phyloP scores from a whole-genome alignment of 2,888 invertebrate genomes.

The Zaprionus obscuricornis region DNA sequence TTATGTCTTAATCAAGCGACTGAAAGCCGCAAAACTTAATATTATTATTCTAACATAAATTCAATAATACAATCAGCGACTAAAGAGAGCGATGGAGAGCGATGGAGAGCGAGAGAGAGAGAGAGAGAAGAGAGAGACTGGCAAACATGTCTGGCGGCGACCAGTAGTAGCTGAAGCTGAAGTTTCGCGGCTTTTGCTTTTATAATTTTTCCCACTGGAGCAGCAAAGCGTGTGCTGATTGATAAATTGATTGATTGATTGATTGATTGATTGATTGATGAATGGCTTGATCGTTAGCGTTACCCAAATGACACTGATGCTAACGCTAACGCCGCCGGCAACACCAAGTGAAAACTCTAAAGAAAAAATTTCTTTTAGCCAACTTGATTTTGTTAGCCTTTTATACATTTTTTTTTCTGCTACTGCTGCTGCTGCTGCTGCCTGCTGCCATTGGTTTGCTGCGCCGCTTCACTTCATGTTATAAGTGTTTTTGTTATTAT shows the following conservation, averaged over 20 bases:
- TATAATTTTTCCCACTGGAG: conserved; percentile 36
- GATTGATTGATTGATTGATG: conserved; percentile 37
- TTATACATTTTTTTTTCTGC: not conserved
- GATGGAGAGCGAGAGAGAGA: too few relatives aligned
- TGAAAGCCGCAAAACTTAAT: too few relatives aligned
- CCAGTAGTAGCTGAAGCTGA: too few relatives aligned
- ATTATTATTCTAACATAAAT: too few relatives aligned
- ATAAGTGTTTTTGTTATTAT: conserved; percentile 12
- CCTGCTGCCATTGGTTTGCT: not conserved
- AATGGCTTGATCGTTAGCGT: conserved; percentile 63
- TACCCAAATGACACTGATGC: conserved; percentile 40
- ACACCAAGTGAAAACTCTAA: conserved; percentile 3
- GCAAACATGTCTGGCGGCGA: too few relatives aligned
- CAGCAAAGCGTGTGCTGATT: conserved; percentile 51
- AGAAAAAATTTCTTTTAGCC: conserved; percentile 22
- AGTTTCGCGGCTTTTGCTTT: too few relatives aligned
- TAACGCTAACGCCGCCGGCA: conserved; percentile 1
- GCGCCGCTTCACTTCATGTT: not conserved
- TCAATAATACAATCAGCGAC: too few relatives aligned
- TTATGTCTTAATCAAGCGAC: conserved; percentile 35
- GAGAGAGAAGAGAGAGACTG: too few relatives aligned
- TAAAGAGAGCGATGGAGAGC: too few relatives aligned
- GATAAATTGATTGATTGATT: conserved; percentile 73
- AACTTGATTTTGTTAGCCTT: conserved; percentile 29
- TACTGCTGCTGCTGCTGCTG: too few relatives aligned